phyloP scores from a whole-genome alignment of 2,888 invertebrate genomes.

The Pterostichus madidus region DNA sequence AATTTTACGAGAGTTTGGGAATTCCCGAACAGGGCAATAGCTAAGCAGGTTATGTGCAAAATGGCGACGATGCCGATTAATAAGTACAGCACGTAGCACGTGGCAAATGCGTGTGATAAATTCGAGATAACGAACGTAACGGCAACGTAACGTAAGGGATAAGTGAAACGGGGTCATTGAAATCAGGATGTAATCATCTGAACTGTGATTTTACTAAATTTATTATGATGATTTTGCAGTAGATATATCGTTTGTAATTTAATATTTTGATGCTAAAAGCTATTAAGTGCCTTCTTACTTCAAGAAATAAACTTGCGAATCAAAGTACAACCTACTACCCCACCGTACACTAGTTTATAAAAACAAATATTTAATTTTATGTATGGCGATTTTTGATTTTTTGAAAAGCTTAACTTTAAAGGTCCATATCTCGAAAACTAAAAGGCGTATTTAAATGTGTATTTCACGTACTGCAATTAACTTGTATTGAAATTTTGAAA shows the following conservation, averaged over 20 bases:
- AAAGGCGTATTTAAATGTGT: no score
- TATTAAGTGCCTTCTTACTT: not conserved
- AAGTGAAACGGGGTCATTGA: constrained; percentile 10
- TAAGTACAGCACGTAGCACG: constrained; percentile 38
- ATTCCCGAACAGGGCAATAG: not conserved
- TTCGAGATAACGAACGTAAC: constrained; percentile 34
- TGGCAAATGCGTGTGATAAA: constrained; percentile 46
- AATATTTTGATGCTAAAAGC: not conserved
- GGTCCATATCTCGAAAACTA: no score
- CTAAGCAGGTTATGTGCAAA: constrained; percentile 48
- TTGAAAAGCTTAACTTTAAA: no score
- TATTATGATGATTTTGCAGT: not conserved
- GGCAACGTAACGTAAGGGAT: constrained; percentile 18
- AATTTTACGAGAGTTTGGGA: constrained; percentile 2
- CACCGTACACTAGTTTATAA: no score
- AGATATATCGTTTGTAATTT: constrained; percentile 15
- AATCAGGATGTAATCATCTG: not conserved
- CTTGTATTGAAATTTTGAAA: no score
- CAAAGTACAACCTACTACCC: no score
- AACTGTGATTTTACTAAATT: not conserved
- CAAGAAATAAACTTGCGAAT: not conserved
- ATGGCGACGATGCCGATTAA: constrained; percentile 23
- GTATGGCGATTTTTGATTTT: no score
- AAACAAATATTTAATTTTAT: no score
- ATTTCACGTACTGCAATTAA: no score